Base-by-base conservation (phyloP, 2,113 vertebrate species). In the Callospermophilus lateralis region DNA sequence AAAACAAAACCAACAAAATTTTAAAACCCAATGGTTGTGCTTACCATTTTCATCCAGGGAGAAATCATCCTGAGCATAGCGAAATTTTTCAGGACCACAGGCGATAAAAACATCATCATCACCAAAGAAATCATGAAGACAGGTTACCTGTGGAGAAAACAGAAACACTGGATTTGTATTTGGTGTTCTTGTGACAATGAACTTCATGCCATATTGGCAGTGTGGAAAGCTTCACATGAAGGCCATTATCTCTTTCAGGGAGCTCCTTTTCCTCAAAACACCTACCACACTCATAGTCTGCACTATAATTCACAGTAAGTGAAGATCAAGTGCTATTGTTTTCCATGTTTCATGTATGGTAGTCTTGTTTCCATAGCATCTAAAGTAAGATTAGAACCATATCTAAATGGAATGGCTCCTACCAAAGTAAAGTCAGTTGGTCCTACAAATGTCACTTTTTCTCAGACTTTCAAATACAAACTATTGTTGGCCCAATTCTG, bases 81-180 rank as follows among this genome's bases (percentile, higher is more conserved):
- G 99, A 98, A 99, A 99, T 96, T 99, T 99, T 97, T 99, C 99
- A 37, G 99, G 99, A 85, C 99, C 99, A 76, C 99, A 99, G 88
- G 99, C 99, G 76, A 99, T 99, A 96, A 99, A 99, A 93, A 99
- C 99, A 26, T 99, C 99, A 8, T 99, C 99, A 3, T 99, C 99
- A 0, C 99, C 99, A 94, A 99, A 99, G 98, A 99, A 99, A 98
- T 99, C 99, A 45, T 99, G 99, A n/a, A 99, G 99, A 98, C 99
- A 99, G 96, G 99, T 99, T 85, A 99, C 99, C 99, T 99, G 45
- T 28, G 84, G 96, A 97, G 96, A 98, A 96, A 98, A 95, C 85
- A 98, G 88, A 98, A 95, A 92, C 76, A 96, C 80, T 63, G 12
- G 37, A 79, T 96, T 93, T 45, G 16, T 26, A 76, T 85, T 58